Evolutionary conservation across 2,113 vertebrate genomes (phyloP).

Genomic region (Gymnorhina tibicen): DNA sequence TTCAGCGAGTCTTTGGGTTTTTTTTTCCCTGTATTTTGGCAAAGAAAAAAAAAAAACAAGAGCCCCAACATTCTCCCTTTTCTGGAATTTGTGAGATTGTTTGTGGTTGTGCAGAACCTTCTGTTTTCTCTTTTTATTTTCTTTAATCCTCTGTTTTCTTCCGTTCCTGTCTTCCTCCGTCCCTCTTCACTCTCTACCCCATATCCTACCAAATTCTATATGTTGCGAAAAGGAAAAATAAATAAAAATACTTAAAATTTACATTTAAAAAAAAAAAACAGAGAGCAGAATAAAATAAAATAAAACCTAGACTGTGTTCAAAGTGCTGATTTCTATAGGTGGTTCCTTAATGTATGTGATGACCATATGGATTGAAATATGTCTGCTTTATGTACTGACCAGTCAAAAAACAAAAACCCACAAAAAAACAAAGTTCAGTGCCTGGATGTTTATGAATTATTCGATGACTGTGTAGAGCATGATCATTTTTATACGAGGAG

Average conservation of each 20-base stretch:
- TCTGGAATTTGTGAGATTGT: conserved; percentile 79
- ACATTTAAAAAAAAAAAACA: conserved; percentile 31
- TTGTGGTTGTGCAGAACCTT: conserved; percentile 77
- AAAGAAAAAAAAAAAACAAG: not conserved
- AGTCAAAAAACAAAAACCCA: conserved; percentile 76
- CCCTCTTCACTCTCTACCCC: conserved; percentile 19
- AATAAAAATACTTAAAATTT: conserved; percentile 21
- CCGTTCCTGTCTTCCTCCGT: not conserved
- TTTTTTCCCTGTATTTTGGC: conserved; percentile 26
- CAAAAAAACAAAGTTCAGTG: conserved; percentile 83
- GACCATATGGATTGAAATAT: conserved; percentile 83
- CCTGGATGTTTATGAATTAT: conserved; percentile 94
- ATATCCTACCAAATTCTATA: conserved; percentile 39
- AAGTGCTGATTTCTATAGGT: conserved; percentile 88
- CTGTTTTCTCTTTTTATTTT: not conserved
- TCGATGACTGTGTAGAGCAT: conserved; percentile 90
- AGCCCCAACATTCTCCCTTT: conserved; percentile 38
- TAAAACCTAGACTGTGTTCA: conserved; percentile 82
- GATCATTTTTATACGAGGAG: conserved; percentile 96
- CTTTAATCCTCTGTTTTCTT: not conserved
- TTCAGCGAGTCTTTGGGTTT: not conserved
- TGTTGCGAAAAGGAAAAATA: conserved; percentile 76
- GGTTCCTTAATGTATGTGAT: conserved; percentile 89
- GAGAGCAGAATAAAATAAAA: conserved; percentile 64
- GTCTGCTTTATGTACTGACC: conserved; percentile 88